phyloP scores from a whole-genome alignment of 2,113 vertebrate species.

The Antechinus flavipes region DNA sequence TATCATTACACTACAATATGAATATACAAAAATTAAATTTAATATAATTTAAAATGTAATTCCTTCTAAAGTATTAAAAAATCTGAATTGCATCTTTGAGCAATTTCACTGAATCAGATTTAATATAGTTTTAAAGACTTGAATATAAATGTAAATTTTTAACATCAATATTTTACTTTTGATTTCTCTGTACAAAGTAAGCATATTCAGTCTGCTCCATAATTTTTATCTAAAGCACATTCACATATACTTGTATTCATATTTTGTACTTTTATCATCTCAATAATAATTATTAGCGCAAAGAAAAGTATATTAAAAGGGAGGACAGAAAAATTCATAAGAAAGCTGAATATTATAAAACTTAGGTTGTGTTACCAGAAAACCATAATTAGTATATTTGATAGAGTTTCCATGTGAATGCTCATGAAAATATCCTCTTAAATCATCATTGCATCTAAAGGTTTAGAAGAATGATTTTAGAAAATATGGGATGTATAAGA shows the following conservation, averaged over 20 bases:
- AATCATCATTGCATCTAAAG: no score
- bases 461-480: background rate
- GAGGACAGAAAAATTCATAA: background rate
- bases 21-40: background rate
- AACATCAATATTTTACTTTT: background rate
- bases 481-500: background rate
- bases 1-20: background rate
- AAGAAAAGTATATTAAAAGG: background rate
- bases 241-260: background rate
- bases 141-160: background rate
- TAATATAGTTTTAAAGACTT: background rate
- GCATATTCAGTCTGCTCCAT: background rate
- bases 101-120: background rate
- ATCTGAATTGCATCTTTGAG: background rate
- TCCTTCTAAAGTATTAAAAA: background rate
- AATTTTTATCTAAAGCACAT: background rate
- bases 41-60: no score
- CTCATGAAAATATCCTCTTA: background rate
- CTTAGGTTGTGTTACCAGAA: background rate
- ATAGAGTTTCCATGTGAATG: background rate
- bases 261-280: background rate
- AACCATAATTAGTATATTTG: background rate
- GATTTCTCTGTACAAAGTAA: background rate
- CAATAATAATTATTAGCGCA: background rate
- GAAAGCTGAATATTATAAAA: background rate